Conservation (phyloP, 2,888 invertebrate genomes). For the Tachina grossa region DNA sequence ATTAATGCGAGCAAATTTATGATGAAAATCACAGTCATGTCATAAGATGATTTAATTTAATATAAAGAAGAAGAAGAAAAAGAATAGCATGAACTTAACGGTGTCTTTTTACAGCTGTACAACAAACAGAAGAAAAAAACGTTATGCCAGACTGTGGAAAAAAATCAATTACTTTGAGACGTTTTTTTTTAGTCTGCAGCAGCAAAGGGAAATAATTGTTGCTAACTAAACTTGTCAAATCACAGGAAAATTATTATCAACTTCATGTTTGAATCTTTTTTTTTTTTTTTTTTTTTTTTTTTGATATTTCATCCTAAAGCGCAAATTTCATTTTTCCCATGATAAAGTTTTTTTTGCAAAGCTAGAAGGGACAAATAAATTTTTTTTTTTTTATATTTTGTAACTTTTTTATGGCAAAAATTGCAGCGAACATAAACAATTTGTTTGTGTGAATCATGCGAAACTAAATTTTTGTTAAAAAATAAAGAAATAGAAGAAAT, state of each 20-base stretch:
- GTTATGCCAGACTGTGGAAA: background rate
- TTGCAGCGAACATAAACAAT: background rate
- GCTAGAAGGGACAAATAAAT: background rate
- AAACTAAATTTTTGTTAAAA: too few species aligned
- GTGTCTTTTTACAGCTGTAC: too few species aligned
- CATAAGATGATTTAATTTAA: background rate
- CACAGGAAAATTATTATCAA: conserved; percentile 8
- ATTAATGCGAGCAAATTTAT: too few species aligned
- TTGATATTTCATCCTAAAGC: conserved; percentile 9
- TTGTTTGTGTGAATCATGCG: too few species aligned
- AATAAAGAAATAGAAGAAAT: too few species aligned
- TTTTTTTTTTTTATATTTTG: background rate
- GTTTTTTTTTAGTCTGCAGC: background rate
- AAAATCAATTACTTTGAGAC: background rate
- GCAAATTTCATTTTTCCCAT: conserved; percentile 26
- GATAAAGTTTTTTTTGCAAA: conserved; percentile 35
- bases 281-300: conserved; percentile 4
- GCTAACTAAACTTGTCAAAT: conserved; percentile 32
- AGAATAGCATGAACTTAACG: too few species aligned
- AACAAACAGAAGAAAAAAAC: background rate
- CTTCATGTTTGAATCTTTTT: background rate
- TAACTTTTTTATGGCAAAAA: background rate
- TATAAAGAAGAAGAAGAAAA: too few species aligned
- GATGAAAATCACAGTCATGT: background rate
- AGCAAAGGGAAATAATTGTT: background rate